Base-by-base conservation (phyloP, 2,113 vertebrate genomes). In the Gymnarchus niloticus region DNA sequence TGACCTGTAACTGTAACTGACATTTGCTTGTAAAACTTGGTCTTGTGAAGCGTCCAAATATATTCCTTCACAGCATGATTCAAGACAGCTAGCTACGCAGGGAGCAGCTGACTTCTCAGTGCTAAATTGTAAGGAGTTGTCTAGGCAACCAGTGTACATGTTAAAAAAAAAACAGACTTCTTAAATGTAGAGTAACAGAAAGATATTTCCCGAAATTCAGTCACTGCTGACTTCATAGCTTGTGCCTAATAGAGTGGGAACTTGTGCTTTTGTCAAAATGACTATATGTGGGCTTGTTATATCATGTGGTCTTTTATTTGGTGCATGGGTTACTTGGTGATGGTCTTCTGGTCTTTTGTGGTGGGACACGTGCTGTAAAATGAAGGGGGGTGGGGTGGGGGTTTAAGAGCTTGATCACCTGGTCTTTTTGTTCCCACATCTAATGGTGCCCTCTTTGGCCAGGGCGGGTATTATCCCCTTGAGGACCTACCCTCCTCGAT, bases 1-100 rank as follows among this genome's bases (percentile, higher is more conserved):
- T 69, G 65, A 73, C 65, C 65, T 73, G 65, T 73, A 73, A 41
- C 65, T 73, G 65, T 73, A n/a, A n/a, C n/a, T n/a, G 65, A 73
- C 65, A 73, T 73, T 73, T 73, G 65, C 65, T 73, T 73, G 28
- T 73, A 73, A 73, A 73, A 73, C 65, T 73, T 28, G 65, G 65
- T 41, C 61, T 69, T 69, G 28, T 14, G 14, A 69, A 69, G 61
- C 61, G 37, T 69, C 61, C 61, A 69, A 37, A 69, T 33, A 69
- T 69, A 69, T 69, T 73, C 33, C 41, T 73, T 73, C 65, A 41
- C 65, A 41, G 65, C 65, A 37, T 73, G 65, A 73, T 73, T 73
- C 33, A 73, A 73, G 12, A 41, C 65, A 37, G 65, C 65, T 73
- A 73, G 33, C 65, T 73, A 73, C 19, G 65, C 12, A 37, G 14